Base-by-base conservation (phyloP, 2,888 invertebrate species). In the Melanotus villosus region DNA sequence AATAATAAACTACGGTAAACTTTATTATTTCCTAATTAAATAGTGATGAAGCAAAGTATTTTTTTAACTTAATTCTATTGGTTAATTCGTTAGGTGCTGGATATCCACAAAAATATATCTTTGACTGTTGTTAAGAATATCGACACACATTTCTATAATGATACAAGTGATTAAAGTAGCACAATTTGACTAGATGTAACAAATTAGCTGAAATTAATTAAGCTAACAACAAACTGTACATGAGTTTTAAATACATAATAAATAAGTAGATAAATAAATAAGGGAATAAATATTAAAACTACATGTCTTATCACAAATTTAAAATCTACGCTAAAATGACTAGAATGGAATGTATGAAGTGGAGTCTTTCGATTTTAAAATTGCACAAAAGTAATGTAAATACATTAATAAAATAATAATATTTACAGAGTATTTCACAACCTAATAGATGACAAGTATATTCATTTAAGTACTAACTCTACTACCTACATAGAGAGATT, bases 371-470 rank as follows among this genome's bases (percentile, higher is more conserved):
- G 0, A 6, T 1, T 57, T 30, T 36, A 26, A 7, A 57, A 57
- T 57, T 57, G 38, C 56, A 57, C 56, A 32, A 52, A 52, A 52
- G 14, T 23, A 52, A 41, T 41, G 4, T 38, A 38, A 50, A 14
- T 14, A 26, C 14, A 50, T 30, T 21, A 21, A 45, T 7, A 18
- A 7, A 45, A 45, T 47, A 47, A 23, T 12, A 47, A 12, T 47
- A 47, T 47, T 47, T 47, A 47, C 47, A 47, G 21, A 47, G 23
- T 52, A 32, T 41, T 62, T 62, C 62, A 50, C 62, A 62, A 62
- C 62, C 62, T 50, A 62, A 47, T 32, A 62, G 52, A 62, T 47
- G 59, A 59, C 19, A 12, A 16, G n/a, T 32, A 18, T 18, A n/a
- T 1, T 30, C 26, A n/a, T 9, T 14, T 32, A 21, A 50, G n/a